phyloP scores from a whole-genome alignment of 2,113 vertebrate species.

The Maccullochella peelii region DNA sequence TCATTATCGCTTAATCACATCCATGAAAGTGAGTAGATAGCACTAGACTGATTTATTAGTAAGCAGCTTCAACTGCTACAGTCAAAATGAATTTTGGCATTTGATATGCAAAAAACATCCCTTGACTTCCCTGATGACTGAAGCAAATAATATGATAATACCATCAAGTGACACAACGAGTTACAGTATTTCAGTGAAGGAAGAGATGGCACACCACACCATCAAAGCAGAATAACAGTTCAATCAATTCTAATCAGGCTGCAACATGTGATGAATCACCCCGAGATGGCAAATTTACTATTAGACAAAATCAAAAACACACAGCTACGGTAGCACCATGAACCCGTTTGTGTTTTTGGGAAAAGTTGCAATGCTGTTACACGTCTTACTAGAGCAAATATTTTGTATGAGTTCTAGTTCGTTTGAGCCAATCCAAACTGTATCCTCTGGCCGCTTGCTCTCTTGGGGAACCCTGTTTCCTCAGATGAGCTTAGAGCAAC shows the following conservation, averaged over 20 bases:
- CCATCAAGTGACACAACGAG: conserved; percentile 62
- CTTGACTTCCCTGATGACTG: conserved; percentile 41
- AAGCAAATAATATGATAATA: conserved; percentile 60
- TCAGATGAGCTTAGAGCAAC: conserved; percentile 84
- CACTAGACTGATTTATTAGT: conserved; percentile 61
- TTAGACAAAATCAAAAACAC: neutral
- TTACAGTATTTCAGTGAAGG: conserved; percentile 44
- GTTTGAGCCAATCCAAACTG: conserved; percentile 81
- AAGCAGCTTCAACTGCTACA: conserved; percentile 55
- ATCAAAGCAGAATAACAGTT: conserved; percentile 52
- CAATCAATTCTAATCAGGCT: conserved; percentile 59
- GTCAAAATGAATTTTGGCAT: conserved; percentile 69
- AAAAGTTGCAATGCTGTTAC: conserved; percentile 71
- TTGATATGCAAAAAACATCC: conserved; percentile 47
- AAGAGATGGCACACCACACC: conserved; percentile 41
- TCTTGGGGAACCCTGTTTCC: conserved; percentile 81
- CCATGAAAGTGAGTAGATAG: conserved; percentile 40
- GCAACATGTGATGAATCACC: conserved; percentile 50
- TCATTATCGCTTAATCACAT: conserved; percentile 64
- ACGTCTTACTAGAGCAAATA: conserved; percentile 80
- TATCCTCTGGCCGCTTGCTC: conserved; percentile 78
- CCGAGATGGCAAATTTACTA: conserved; percentile 15
- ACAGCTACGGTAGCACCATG: neutral
- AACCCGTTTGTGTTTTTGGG: conserved; percentile 30
- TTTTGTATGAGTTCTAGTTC: conserved; percentile 78